phyloP scores from a whole-genome alignment of 2,113 vertebrate genomes.

The Atrichornis clamosus region DNA sequence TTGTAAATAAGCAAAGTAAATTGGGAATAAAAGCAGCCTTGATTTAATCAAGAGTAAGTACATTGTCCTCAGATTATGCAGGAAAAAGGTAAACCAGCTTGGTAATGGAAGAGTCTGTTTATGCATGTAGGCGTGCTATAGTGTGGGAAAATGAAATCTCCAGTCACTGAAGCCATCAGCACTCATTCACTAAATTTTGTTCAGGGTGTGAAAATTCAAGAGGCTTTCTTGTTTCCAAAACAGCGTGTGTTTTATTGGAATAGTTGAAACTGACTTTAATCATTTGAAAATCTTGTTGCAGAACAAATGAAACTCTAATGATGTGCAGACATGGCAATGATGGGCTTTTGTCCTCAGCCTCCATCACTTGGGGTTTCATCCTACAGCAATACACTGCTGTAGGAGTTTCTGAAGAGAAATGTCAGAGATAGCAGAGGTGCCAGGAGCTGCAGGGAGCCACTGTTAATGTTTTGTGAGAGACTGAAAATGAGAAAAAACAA shows the following conservation, averaged over 20 bases:
- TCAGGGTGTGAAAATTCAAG: background rate
- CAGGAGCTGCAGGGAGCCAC: background rate
- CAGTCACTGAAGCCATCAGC: background rate
- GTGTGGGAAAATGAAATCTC: background rate
- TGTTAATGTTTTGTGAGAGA: background rate
- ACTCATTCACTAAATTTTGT: background rate
- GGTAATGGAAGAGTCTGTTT: background rate
- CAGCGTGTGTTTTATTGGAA: background rate
- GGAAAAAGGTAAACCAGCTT: background rate
- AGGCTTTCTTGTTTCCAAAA: background rate
- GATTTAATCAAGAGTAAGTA: background rate
- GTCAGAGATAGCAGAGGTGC: background rate
- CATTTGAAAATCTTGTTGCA: background rate
- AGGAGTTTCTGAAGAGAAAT: background rate
- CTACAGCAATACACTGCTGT: background rate
- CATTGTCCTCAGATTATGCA: background rate
- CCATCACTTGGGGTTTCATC: background rate
- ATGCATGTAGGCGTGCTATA: background rate
- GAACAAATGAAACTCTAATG: background rate
- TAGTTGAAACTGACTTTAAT: background rate
- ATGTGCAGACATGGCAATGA: background rate
- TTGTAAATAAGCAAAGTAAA: background rate
- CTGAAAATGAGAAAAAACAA: background rate
- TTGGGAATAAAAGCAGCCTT: background rate
- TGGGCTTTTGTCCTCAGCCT: background rate